Evolutionary conservation across 1,140 invertebrate genomes (phyloP).

Genomic region (Batillaria attramentaria): DNA sequence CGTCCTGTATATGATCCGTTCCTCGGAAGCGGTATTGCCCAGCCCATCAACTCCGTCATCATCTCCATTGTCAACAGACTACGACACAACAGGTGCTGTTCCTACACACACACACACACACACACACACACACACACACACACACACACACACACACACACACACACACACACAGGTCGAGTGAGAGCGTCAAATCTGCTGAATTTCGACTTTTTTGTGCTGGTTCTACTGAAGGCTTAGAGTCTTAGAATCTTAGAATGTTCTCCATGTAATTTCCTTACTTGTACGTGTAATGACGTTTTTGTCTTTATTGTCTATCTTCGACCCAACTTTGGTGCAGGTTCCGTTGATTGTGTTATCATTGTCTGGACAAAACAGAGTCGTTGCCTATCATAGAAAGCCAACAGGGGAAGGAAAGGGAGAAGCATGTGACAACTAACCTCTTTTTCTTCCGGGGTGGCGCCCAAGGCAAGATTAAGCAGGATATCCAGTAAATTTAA

Average conservation of each 20-base stretch:
- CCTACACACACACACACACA: neutral
- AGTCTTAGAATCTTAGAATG: too few species aligned
- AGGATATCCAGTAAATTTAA: neutral
- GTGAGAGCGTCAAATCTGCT: too few species aligned
- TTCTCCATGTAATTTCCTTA: too few species aligned
- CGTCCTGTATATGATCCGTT: neutral
- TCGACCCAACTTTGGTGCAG: neutral
- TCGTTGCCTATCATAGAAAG: too few species aligned
- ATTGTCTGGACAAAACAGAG: too few species aligned
- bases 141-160: conserved; percentile 14
- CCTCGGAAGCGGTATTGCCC: neutral
- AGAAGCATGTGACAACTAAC: neutral
- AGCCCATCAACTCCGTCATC: neutral
- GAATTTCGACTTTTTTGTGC: too few species aligned
- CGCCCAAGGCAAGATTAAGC: neutral
- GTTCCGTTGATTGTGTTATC: neutral
- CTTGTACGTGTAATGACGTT: too few species aligned
- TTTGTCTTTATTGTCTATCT: too few species aligned
- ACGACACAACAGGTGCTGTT: neutral
- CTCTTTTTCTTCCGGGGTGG: neutral
- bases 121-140: conserved; percentile 4
- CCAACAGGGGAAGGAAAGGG: too few species aligned
- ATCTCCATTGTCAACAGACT: conserved; percentile 3
- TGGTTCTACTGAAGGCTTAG: too few species aligned
- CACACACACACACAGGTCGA: neutral